phyloP scores from a whole-genome alignment of 2,797 vertebrate species.

The Onychomys arenicola region DNA sequence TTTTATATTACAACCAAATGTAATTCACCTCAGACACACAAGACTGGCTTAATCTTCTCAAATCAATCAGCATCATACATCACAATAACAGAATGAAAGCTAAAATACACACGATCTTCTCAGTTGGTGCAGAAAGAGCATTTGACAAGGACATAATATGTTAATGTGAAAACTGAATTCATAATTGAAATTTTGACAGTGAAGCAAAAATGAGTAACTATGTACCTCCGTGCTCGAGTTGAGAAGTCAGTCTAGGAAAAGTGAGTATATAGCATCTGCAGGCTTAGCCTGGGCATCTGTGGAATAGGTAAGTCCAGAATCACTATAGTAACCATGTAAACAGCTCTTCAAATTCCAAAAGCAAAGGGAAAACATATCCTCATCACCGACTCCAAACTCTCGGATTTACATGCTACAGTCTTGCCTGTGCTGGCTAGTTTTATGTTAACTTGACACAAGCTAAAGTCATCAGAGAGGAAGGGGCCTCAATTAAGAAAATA shows the following conservation, averaged over 20 bases:
- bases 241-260: neutral
- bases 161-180: neutral
- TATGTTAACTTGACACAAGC: neutral
- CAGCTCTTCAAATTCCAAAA: neutral
- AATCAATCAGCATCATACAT: neutral
- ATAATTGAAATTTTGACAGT: neutral
- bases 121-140: neutral
- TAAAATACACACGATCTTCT: neutral
- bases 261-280: neutral
- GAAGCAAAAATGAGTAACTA: neutral
- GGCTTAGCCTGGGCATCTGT: neutral
- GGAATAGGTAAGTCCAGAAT: neutral
- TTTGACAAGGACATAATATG: neutral
- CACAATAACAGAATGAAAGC: neutral
- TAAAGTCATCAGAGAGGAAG: neutral
- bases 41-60: neutral
- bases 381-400: neutral
- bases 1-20: neutral
- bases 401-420: neutral
- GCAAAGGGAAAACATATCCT: neutral
- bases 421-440: neutral
- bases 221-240: neutral
- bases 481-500: neutral
- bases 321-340: neutral
- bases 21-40: neutral